Conservation (phyloP, 2,797 vertebrate species). For the Dromococcyx pavoninus region DNA sequence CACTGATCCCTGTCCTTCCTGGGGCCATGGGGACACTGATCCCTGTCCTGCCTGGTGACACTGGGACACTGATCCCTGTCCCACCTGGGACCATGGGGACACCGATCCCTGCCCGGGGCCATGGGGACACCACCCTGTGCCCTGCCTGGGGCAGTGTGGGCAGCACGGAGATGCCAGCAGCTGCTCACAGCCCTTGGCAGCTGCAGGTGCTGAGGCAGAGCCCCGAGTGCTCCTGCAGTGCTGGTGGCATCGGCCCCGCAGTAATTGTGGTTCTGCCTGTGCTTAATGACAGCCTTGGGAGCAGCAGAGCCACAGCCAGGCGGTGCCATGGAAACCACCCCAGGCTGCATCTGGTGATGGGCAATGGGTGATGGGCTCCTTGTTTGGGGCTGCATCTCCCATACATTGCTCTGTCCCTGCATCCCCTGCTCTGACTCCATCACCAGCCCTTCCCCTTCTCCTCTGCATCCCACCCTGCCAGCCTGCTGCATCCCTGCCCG, state of each 20-base stretch:
- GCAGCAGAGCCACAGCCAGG: background rate
- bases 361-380: background rate
- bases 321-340: slow-evolving; percentile 1
- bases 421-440: background rate
- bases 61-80: background rate
- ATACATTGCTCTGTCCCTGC: background rate
- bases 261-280: slow-evolving; percentile 29
- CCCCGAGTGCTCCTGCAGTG: background rate
- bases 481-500: background rate
- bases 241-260: background rate
- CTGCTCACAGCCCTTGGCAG: background rate
- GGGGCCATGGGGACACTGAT: no score
- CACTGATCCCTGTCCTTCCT: background rate
- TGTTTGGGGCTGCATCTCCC: background rate
- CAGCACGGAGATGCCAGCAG: background rate
- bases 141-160: background rate
- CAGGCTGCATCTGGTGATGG: background rate
- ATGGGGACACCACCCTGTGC: background rate
- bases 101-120: background rate
- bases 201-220: background rate
- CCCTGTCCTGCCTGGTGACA: background rate
- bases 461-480: background rate
- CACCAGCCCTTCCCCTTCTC: background rate
- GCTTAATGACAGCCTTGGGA: slow-evolving; percentile 38
- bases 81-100: no score